These are phyloP conservation scores for Mormyrops boulengeri DNA, from an alignment of 2,797 vertebrate genomes.

Conservation along the genomic window DNA sequence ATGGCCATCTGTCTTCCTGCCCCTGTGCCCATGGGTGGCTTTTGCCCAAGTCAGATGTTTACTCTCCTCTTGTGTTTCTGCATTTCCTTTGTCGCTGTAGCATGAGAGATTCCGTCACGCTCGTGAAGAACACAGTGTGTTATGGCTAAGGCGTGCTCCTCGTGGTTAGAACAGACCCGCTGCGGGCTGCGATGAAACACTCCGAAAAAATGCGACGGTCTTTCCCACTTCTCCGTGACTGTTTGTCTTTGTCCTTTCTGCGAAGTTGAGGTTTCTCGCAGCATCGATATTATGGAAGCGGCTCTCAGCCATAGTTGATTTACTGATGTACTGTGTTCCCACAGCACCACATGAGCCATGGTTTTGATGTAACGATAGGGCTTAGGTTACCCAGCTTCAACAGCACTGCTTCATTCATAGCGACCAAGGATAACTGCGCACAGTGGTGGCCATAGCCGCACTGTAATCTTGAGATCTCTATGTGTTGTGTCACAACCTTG, in stretches of 20 bases:
- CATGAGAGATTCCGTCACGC: neutral
- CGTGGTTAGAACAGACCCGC: neutral
- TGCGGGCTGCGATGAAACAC: neutral
- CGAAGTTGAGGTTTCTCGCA: neutral
- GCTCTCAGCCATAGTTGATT: neutral
- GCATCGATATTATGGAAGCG: neutral
- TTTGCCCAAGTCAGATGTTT: neutral
- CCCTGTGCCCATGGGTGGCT: neutral
- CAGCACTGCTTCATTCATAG: neutral
- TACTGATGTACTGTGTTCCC: neutral
- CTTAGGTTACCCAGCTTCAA: neutral
- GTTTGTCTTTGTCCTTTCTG: neutral
- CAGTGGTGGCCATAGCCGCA: neutral
- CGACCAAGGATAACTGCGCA: neutral
- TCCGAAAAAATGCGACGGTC: neutral
- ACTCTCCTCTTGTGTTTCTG: neutral
- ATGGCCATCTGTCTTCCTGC: neutral
- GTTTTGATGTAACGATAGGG: neutral
- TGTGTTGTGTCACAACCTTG: neutral
- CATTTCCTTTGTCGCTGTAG: neutral
- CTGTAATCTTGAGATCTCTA: neutral
- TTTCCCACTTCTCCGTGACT: neutral
- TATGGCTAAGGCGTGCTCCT: neutral
- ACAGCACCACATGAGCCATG: neutral
- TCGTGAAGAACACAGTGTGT: neutral